Conservation (phyloP, 2,888 invertebrate species). For the Torymus aiolomorphi region DNA sequence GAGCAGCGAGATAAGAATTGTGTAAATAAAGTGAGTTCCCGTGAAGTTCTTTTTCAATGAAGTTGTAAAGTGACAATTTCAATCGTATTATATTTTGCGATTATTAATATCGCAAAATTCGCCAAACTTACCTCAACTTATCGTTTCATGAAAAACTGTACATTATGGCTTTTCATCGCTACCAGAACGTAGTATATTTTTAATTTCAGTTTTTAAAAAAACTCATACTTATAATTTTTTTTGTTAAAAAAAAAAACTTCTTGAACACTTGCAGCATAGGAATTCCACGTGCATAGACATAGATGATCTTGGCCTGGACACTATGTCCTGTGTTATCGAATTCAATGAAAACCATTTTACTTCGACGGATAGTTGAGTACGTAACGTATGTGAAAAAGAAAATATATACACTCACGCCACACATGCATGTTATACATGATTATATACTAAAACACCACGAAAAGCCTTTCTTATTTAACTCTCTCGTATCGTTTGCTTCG, state of each 20-base stretch:
- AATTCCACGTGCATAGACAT: slow-evolving; percentile 43
- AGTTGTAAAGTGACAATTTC: no score
- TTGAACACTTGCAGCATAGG: slow-evolving; percentile 48
- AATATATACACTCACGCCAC: background rate
- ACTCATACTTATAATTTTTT: no score
- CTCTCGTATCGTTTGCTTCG: background rate
- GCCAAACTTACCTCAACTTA: no score
- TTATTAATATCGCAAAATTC: no score
- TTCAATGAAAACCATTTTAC: slow-evolving; percentile 54
- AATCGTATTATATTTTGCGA: no score
- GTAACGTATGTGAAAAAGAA: slow-evolving; percentile 7
- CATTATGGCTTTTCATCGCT: no score
- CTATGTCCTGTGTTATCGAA: slow-evolving; percentile 42
- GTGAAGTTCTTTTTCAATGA: no score
- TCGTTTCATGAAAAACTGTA: no score
- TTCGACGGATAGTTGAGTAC: slow-evolving; percentile 52
- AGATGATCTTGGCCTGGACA: slow-evolving; percentile 51
- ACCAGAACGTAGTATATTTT: no score
- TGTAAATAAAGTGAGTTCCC: background rate
- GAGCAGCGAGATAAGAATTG: background rate
- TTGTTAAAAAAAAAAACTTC: slow-evolving; percentile 4
- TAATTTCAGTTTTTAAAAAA: no score
- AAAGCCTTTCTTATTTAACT: background rate
- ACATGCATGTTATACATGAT: background rate
- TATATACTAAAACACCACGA: background rate